These are phyloP conservation scores for Cryptocheilus praepositus DNA, from an alignment of 2,888 invertebrate genomes.

Conservation along the genomic window DNA sequence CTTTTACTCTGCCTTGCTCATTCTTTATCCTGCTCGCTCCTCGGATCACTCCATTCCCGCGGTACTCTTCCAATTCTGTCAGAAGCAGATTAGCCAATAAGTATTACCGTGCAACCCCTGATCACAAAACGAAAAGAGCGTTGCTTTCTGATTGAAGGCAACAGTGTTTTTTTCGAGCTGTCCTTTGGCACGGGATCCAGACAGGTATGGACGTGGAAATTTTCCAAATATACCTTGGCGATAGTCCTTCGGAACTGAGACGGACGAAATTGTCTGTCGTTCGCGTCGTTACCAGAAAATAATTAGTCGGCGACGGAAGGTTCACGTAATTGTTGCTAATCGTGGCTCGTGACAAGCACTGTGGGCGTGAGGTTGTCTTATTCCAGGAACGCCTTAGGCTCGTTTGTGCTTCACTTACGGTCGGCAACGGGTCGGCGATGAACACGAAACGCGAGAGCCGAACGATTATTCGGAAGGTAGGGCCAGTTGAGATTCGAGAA, in stretches of 20 bases:
- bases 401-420: not conserved
- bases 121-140: constrained; percentile 26
- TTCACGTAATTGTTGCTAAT: not conserved
- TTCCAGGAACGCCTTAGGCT: too few species aligned
- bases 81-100: constrained; percentile 66
- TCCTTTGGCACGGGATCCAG: not conserved
- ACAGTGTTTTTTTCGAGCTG: constrained; percentile 20
- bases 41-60: not conserved
- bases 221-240: too few species aligned
- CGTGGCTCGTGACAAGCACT: too few species aligned
- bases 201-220: too few species aligned
- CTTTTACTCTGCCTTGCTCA: constrained; percentile 4
- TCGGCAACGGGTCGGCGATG: too few species aligned
- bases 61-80: constrained; percentile 47
- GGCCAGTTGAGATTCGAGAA: not conserved
- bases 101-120: constrained; percentile 37
- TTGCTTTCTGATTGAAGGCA: constrained; percentile 38
- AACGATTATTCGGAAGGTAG: too few species aligned
- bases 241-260: too few species aligned
- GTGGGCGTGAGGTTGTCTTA: too few species aligned
- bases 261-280: too few species aligned
- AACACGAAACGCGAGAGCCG: not conserved
- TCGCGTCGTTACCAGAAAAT: too few species aligned
- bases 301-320: not conserved
- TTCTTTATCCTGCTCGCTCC: constrained; percentile 21